phyloP scores from a whole-genome alignment of 2,797 vertebrate species.

The Loris lydekkerianus region DNA sequence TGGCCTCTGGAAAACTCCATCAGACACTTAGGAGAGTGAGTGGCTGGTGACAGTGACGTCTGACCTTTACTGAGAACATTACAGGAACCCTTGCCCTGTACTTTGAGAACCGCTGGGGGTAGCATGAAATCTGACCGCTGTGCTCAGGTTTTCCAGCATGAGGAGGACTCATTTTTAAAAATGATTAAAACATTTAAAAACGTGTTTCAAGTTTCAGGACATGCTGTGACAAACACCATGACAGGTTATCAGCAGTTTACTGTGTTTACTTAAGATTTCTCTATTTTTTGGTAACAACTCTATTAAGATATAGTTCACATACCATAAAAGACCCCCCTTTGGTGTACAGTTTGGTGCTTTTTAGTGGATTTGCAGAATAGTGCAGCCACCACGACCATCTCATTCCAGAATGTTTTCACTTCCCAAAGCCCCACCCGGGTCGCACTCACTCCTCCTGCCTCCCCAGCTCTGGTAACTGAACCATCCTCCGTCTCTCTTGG shows the following conservation, averaged over 20 bases:
- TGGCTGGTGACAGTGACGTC: background rate
- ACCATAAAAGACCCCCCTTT: background rate
- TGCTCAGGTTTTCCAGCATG: background rate
- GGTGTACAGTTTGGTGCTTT: background rate
- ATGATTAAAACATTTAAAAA: background rate
- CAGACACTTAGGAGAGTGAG: accelerated
- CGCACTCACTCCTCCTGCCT: background rate
- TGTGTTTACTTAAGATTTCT: background rate
- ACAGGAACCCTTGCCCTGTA: background rate
- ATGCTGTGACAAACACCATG: background rate
- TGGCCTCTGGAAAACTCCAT: too few species aligned
- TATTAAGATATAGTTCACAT: background rate
- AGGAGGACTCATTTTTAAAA: background rate
- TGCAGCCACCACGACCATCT: background rate
- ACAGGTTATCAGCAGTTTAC: too few species aligned
- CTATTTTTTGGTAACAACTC: background rate
- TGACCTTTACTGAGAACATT: too few species aligned
- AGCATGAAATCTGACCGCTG: background rate
- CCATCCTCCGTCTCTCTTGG: background rate
- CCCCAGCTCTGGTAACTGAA: background rate
- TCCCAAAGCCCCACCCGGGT: accelerated
- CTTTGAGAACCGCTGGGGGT: background rate
- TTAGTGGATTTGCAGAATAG: background rate
- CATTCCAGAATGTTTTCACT: background rate
- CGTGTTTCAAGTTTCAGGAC: background rate